Base-by-base conservation (phyloP, 2,888 invertebrate genomes). In the Diaprepes abbreviatus region DNA sequence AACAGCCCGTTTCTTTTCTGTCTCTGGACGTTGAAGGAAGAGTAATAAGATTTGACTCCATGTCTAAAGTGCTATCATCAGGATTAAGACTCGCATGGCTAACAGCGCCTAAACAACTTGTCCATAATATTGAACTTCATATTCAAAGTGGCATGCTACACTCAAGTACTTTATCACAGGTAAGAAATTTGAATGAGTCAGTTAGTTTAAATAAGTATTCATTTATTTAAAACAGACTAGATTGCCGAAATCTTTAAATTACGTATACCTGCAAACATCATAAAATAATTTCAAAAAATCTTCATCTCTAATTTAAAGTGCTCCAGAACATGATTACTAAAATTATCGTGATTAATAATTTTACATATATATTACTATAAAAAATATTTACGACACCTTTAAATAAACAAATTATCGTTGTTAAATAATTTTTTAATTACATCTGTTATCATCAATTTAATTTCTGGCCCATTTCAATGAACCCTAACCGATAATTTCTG, bases 1-100 rank as follows among this genome's bases (percentile, higher is more conserved):
- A 85, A 50, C 85, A 85, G 36, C 86, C 89, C 0, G 87, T 88
- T 0, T 91, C 92, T 0, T 92, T 93, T 79, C 83, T 93, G 3
- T 92, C 92, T 0, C 73, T 93, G 81, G 93, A 94, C 82, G 88
- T 86, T 0, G 91, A 92, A 79, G 92, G 93, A 0, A 87, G 93
- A 28, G 94, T 94, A 2, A 81, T 94, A 17, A 87, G 93, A 28
- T 85, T 93, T 75, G 93, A 94, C 83, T 93, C 93, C 0, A 87
- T 93, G 76, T 93, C 93, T 0, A 94, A 94, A 85, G 88, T 91
- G 21, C 80, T 92, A 50, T 89, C 90, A 79, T 88, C 91, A 0
- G 92, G 94, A 0, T 82, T 94, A 48, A 87, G 94, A 71, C 82
- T 92, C 0, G 94, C 92, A 10, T 92, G 91, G 86, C 85, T 92